Evolutionary conservation across 1,140 invertebrate genomes (phyloP).

Genomic region (Drosophila parvula): DNA sequence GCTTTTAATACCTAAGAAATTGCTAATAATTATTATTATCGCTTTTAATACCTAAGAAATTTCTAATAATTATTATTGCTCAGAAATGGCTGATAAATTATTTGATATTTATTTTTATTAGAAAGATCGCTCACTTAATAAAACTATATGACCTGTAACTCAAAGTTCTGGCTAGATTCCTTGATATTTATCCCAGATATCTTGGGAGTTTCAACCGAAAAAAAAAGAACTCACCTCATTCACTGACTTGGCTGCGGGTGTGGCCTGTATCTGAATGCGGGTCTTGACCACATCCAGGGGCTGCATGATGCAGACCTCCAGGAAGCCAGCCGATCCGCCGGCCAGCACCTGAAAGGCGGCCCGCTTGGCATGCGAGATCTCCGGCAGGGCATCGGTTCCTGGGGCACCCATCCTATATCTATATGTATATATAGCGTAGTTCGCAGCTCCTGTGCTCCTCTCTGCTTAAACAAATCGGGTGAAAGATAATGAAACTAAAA

Average conservation of each 20-base stretch:
- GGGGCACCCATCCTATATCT: constrained; percentile 5
- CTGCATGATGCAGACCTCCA: constrained; percentile 98
- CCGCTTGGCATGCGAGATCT: constrained; percentile 86
- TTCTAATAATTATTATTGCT: neutral
- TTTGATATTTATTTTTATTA: neutral
- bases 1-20: neutral
- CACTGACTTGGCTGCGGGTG: constrained; percentile 64
- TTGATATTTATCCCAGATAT: too few relatives aligned
- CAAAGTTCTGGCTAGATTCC: too few relatives aligned
- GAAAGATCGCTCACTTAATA: neutral
- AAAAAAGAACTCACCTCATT: constrained; percentile 54
- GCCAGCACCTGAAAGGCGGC: constrained; percentile 93
- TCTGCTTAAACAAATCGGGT: neutral
- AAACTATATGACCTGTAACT: neutral
- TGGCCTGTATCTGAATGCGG: constrained; percentile 90
- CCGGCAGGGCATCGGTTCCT: neutral
- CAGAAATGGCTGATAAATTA: neutral
- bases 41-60: too few relatives aligned
- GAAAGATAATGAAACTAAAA: too few relatives aligned
- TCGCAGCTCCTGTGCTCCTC: neutral
- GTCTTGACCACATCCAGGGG: constrained; percentile 97
- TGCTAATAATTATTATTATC: neutral
- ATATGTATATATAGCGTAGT: neutral
- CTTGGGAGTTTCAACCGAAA: too few relatives aligned
- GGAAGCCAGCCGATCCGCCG: constrained; percentile 95